A percentile compares a stretch with the other conserved stretches of the same genome.
These are phyloP conservation scores for Empidonax traillii DNA, from an alignment of 2,113 vertebrate genomes.

Conservation along the genomic window DNA sequence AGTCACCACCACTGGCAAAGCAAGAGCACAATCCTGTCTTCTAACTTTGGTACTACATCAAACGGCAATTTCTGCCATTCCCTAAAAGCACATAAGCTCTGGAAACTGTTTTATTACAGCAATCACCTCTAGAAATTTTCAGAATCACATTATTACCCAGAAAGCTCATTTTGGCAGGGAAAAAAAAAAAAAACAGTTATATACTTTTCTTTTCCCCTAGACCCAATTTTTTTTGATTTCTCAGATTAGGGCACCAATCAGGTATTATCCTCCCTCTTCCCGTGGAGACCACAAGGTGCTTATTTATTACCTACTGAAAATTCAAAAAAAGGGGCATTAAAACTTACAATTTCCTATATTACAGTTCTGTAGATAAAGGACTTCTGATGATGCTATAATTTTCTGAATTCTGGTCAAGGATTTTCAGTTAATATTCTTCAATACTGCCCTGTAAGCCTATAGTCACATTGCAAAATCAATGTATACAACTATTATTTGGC, in stretches of 20 bases:
- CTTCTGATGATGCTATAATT: not conserved
- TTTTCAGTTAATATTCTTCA: slow-evolving; percentile 14
- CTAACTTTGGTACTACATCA: not conserved
- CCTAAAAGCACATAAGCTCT: not conserved
- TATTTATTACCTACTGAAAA: not conserved
- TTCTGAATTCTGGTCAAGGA: slow-evolving; percentile 14
- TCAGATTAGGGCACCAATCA: not conserved
- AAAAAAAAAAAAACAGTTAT: not conserved
- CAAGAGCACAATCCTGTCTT: not conserved
- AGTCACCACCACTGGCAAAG: not conserved
- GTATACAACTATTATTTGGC: slow-evolving; percentile 29
- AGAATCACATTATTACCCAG: not conserved
- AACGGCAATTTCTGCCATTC: not conserved
- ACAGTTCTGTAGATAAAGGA: not conserved
- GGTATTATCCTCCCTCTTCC: not conserved
- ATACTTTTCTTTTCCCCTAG: not conserved
- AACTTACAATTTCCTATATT: not conserved
- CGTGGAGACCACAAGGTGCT: not conserved
- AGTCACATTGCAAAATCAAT: slow-evolving; percentile 38
- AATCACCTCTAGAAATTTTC: not conserved
- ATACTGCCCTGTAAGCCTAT: not conserved
- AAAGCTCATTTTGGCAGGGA: not conserved
- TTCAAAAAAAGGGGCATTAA: not conserved
- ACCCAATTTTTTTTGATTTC: not conserved
- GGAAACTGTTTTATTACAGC: not conserved